A percentile compares a stretch with the other conserved stretches of the same genome.
phyloP scores from a whole-genome alignment of 2,797 vertebrate species.

The Sciurus vulgaris region DNA sequence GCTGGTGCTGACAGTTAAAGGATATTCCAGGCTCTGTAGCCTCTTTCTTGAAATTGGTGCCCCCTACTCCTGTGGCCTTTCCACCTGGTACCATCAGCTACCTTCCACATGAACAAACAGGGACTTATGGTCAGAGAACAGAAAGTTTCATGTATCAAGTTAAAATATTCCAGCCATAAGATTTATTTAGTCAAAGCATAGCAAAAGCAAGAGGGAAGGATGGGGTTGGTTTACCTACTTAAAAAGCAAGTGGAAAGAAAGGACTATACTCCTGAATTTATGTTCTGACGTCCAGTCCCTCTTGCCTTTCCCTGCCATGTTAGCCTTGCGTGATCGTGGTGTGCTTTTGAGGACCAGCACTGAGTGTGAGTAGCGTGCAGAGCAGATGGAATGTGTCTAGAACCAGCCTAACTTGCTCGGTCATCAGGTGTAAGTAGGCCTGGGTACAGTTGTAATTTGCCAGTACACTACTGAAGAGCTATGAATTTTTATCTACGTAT shows the following conservation, averaged over 20 bases:
- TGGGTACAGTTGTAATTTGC: neutral
- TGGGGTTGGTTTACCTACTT: neutral
- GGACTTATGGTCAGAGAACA: neutral
- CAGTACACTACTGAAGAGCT: neutral
- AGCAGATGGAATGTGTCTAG: neutral
- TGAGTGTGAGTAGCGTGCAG: neutral
- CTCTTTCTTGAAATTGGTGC: neutral
- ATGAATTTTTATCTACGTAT: neutral
- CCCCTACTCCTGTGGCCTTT: neutral
- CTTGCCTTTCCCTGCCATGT: neutral
- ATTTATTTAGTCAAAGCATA: neutral
- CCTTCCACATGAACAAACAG: neutral
- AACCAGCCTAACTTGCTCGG: neutral
- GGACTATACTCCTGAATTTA: neutral
- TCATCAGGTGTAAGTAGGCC: neutral
- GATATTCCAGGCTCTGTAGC: neutral
- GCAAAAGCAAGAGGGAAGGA: neutral
- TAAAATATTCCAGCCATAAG: neutral
- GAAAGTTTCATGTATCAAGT: neutral
- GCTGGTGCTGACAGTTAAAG: neutral
- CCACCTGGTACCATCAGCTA: neutral
- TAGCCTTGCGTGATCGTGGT: neutral
- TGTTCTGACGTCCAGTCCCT: neutral
- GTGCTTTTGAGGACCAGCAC: neutral
- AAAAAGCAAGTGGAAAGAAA: neutral